Evolutionary conservation across 2,113 vertebrate species (phyloP), one percentile per base, ranked within the genome.

Genomic region (Porphyrio hochstetteri): DNA sequence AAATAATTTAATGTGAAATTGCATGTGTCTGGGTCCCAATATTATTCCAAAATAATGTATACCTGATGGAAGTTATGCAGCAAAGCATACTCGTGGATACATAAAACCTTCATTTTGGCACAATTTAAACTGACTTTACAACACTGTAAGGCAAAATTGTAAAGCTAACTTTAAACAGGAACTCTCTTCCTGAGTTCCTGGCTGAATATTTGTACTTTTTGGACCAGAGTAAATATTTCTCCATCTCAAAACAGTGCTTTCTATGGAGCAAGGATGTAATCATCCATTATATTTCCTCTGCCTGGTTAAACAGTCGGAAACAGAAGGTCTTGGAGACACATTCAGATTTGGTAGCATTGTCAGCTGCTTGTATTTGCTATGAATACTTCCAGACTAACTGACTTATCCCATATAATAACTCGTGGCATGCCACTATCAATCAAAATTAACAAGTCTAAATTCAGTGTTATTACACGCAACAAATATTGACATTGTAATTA

Each of bases 401-500:
- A 75, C 89, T 95, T 38, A 87, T 87, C 78, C 87, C 67, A 63
- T 79, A 94, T 59, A 96, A 96, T 88, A 96, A 91, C 92, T 97
- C 90, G 82, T 82, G 93, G 36, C 68, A 55, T 93, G 88, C 56
- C 75, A 81, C 89, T 83, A 96, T 97, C 93, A 81, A 86, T 98
- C 96, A 98, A 96, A 98, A 97, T 97, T 97, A 98, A 97, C 91
- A 96, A 96, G 90, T 93, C 94, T 80, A 97, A 98, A 97, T 97
- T 97, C 91, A 96, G 13, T 92, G 65, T 96, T 98, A 97, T 92
- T 96, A 88, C 61, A 96, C 81, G 84, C 86, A 94, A 97, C 95
- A 96, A 91, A 96, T 98, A 98, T 98, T 97, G 98, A 97, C 97
- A 97, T 96, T 83, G n/a, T 96, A 97, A 98, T 98, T 98, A 98